A percentile compares a stretch with the other conserved stretches of the same genome.
Evolutionary conservation across 2,797 vertebrate genomes (phyloP).

Genomic region (Sebastes hopkinsi): DNA sequence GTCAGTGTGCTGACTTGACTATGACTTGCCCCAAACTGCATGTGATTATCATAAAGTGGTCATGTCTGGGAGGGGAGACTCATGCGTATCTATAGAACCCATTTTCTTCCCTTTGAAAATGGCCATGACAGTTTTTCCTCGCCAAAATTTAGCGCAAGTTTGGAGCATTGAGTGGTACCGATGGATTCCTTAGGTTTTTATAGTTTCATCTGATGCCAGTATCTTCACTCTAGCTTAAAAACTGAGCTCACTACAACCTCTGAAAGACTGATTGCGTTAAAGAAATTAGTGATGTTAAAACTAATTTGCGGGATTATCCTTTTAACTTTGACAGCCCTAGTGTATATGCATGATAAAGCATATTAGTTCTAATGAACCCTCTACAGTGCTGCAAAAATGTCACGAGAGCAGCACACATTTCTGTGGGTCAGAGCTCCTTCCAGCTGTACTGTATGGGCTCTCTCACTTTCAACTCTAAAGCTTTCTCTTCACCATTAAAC

Average conservation of each 20-base stretch:
- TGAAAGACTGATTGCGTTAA: background rate
- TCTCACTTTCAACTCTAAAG: constrained; percentile 18
- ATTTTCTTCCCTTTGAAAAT: background rate
- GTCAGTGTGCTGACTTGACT: no score
- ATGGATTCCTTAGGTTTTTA: background rate
- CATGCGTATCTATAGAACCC: background rate
- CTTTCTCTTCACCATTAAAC: constrained; percentile 42
- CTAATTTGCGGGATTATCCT: background rate
- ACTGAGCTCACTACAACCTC: background rate
- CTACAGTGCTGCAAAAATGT: background rate
- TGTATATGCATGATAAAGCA: background rate
- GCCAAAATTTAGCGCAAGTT: background rate
- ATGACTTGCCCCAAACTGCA: no score
- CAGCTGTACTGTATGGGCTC: background rate
- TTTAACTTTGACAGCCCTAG: background rate
- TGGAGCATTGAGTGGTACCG: background rate
- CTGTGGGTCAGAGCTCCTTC: background rate
- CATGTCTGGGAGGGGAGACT: background rate
- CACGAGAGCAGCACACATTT: background rate
- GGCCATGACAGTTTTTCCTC: background rate
- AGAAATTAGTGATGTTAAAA: background rate
- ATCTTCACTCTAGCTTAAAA: background rate
- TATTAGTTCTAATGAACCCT: background rate
- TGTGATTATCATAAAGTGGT: no score
- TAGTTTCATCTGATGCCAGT: background rate